Percentiles rank a stretch among this genome's conserved stretches.
Conservation (phyloP, 2,888 invertebrate genomes). For the Eupithecia pulchellata region DNA sequence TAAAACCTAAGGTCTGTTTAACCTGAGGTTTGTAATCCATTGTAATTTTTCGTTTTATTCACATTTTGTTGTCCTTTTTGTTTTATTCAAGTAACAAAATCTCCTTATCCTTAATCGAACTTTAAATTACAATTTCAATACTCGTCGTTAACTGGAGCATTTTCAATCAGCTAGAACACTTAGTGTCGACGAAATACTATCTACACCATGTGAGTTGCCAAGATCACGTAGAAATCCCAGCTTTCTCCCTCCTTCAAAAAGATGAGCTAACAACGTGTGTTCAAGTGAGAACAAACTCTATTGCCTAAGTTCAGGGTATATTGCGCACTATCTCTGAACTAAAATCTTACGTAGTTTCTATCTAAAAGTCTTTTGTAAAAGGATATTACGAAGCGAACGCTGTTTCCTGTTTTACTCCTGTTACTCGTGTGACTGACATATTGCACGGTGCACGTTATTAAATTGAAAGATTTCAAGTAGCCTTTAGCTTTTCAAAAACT, state of each 20-base stretch:
- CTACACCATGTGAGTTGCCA: neutral
- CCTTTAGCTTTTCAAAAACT: no score
- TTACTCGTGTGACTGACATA: neutral
- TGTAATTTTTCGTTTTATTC: no score
- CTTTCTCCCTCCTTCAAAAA: neutral
- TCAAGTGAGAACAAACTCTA: conserved; percentile 12
- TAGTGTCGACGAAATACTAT: neutral
- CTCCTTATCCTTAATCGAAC: no score
- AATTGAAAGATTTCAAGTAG: neutral
- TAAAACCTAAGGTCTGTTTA: no score
- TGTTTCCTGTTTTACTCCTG: conserved; percentile 1
- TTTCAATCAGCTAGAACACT: conserved; percentile 1
- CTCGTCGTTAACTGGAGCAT: neutral
- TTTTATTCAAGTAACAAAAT: no score
- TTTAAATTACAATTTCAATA: neutral
- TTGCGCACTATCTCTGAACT: conserved; percentile 4
- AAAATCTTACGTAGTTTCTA: conserved; percentile 12
- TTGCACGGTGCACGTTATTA: neutral
- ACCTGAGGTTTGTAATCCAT: no score
- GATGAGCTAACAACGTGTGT: neutral
- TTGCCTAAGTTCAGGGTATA: conserved; percentile 1
- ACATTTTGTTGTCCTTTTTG: no score
- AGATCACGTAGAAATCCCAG: conserved; percentile 18
- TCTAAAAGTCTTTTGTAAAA: conserved; percentile 6
- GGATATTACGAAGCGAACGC: conserved; percentile 8